Percentiles rank a stretch among this genome's conserved stretches.
Conservation (phyloP, 2,113 vertebrate genomes). For the Limnothrissa miodon region DNA sequence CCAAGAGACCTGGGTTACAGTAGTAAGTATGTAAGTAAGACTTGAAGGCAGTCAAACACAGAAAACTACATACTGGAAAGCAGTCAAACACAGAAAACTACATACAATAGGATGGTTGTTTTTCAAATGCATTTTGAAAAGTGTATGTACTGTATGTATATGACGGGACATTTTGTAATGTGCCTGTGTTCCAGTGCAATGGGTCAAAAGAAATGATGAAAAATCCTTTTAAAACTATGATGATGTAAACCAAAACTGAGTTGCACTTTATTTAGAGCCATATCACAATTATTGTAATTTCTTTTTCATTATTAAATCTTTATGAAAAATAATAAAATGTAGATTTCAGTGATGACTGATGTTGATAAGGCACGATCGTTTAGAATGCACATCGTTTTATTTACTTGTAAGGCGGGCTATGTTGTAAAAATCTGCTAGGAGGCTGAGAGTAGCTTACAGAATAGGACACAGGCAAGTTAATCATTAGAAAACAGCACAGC, state of each 20-base stretch:
- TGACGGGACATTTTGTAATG: background rate
- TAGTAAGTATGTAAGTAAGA: no score
- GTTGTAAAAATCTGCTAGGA: background rate
- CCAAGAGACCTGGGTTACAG: background rate
- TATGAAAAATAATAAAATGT: background rate
- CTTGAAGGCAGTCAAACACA: no score
- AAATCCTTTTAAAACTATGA: background rate
- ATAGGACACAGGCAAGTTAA: background rate
- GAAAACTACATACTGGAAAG: no score
- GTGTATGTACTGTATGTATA: background rate
- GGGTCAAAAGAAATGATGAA: background rate
- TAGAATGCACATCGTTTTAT: background rate
- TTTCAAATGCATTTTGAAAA: background rate
- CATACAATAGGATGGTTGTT: no score
- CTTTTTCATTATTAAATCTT: no score
- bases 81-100: no score
- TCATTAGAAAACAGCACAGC: background rate
- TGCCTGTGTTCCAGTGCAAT: background rate
- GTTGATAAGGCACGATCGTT: background rate
- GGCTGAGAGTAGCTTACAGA: background rate
- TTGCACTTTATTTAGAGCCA: background rate
- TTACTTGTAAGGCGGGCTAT: background rate
- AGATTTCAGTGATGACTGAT: background rate
- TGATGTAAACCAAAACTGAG: background rate
- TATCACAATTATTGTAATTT: no score